A percentile compares a stretch with the other conserved stretches of the same genome.
phyloP scores from a whole-genome alignment of 2,888 invertebrate genomes.

The Synergus gifuensis region DNA sequence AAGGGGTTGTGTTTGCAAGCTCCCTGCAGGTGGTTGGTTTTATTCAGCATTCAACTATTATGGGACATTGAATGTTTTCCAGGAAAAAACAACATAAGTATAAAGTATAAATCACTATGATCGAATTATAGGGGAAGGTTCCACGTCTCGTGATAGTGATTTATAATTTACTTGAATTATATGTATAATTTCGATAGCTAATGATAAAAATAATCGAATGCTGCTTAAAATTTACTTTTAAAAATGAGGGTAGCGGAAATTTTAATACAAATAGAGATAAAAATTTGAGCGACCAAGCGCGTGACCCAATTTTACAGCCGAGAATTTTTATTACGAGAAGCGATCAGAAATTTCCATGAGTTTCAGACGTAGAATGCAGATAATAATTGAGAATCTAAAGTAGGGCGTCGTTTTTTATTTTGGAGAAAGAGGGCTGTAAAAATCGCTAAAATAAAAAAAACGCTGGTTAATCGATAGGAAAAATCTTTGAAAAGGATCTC shows the following conservation, averaged over 20 bases:
- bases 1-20: neutral
- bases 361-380: neutral
- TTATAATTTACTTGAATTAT: neutral
- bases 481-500: neutral
- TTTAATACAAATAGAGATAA: neutral
- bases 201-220: too few species aligned
- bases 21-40: conserved; percentile 2
- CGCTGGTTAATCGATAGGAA: neutral
- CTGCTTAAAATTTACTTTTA: neutral
- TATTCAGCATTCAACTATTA: neutral
- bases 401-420: too few species aligned
- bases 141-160: neutral
- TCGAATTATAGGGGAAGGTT: neutral
- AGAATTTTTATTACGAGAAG: too few species aligned
- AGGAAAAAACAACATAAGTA: too few species aligned
- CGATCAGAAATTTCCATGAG: conserved; percentile 1
- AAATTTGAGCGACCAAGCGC: neutral
- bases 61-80: too few species aligned
- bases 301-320: neutral
- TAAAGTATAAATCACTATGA: neutral
- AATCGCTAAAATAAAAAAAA: too few species aligned
- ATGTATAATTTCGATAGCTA: too few species aligned
- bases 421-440: too few species aligned
- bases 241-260: neutral
- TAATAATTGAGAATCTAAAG: too few species aligned